These are phyloP conservation scores for Typhlichthys eigenmanni DNA, from an alignment of 2,797 vertebrate species.

Conservation along the genomic window DNA sequence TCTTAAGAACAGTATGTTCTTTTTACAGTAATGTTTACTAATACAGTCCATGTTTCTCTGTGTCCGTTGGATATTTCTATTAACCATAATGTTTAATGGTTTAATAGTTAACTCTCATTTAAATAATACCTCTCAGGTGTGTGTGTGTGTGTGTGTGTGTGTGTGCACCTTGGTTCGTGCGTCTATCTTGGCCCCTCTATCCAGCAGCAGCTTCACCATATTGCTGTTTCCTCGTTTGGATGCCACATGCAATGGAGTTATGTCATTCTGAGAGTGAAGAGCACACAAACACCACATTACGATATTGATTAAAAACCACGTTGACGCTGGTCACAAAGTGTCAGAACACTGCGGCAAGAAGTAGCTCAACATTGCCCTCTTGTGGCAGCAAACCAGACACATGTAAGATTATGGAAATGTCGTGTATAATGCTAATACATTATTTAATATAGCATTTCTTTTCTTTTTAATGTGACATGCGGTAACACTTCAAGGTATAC, in stretches of 20 bases:
- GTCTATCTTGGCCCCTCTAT: conserved; percentile 93
- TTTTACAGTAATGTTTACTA: too few relatives aligned
- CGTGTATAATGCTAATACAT: too few relatives aligned
- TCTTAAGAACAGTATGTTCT: too few relatives aligned
- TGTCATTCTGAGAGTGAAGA: conserved; percentile 86
- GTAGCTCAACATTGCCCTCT: conserved; percentile 46
- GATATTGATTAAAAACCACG: background rate
- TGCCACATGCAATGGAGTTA: conserved; percentile 94
- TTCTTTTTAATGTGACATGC: background rate
- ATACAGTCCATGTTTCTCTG: too few relatives aligned
- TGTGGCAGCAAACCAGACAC: conserved; percentile 17
- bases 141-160: conserved; percentile 1
- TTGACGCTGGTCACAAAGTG: background rate
- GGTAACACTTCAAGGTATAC: background rate
- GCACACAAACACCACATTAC: background rate
- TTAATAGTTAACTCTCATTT: background rate
- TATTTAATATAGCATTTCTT: too few relatives aligned
- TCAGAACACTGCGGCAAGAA: background rate
- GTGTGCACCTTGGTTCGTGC: conserved; percentile 91
- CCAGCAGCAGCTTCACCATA: conserved; percentile 94
- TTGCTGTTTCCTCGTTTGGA: conserved; percentile 96
- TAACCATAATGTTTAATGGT: too few relatives aligned
- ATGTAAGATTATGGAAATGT: too few relatives aligned
- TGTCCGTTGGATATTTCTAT: too few relatives aligned
- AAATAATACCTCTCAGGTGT: background rate